These are phyloP conservation scores for Macrosiphum euphorbiae DNA, from an alignment of 2,888 invertebrate genomes.

Conservation along the genomic window DNA sequence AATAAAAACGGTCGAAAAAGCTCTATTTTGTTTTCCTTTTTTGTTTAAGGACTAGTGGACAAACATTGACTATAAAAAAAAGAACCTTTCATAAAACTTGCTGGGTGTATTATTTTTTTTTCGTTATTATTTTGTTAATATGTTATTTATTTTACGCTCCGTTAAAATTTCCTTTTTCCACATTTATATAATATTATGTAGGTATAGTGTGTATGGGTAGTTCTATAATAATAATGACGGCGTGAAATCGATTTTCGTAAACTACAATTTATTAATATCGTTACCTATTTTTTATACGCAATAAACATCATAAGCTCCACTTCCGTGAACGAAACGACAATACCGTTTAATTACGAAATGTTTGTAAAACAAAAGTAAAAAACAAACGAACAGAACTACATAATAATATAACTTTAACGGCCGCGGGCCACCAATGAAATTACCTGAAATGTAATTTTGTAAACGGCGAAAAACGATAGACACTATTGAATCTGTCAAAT, in stretches of 20 bases:
- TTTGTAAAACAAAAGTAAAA: neutral
- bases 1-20: neutral
- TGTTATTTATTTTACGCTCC: neutral
- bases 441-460: neutral
- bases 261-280: neutral
- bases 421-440: neutral
- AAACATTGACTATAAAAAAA: neutral
- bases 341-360: neutral
- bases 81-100: neutral
- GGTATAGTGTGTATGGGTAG: no score
- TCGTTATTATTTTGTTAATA: neutral
- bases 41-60: neutral
- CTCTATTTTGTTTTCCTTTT: neutral
- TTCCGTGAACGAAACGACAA: neutral
- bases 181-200: neutral
- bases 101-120: neutral
- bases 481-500: neutral
- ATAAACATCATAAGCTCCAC: neutral
- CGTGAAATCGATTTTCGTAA: neutral
- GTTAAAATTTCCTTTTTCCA: neutral
- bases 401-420: neutral
- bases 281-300: neutral
- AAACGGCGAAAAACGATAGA: neutral
- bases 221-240: neutral
- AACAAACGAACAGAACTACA: neutral